Percentiles rank a stretch among this genome's conserved stretches.
These are phyloP conservation scores for Griposia aprilina DNA, from an alignment of 2,888 invertebrate genomes.

Conservation along the genomic window DNA sequence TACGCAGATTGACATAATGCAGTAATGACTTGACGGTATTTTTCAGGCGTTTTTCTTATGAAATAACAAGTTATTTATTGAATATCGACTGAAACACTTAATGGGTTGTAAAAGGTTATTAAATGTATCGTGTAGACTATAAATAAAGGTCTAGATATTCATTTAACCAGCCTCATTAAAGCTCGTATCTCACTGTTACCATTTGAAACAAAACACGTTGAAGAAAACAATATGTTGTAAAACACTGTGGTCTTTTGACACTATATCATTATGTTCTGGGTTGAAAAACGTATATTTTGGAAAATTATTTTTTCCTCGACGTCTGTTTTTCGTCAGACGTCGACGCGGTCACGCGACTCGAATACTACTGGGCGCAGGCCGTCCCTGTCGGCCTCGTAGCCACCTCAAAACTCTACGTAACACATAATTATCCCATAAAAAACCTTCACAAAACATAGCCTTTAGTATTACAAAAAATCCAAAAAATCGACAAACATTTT, in stretches of 20 bases:
- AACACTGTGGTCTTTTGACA: slow-evolving; percentile 73
- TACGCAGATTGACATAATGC: slow-evolving; percentile 83
- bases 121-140: slow-evolving; percentile 75
- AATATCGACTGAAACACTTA: slow-evolving; percentile 50
- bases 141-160: slow-evolving; percentile 76
- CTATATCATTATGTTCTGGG: slow-evolving; percentile 80
- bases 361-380: slow-evolving; percentile 85
- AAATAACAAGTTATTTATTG: slow-evolving; percentile 5
- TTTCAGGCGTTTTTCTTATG: slow-evolving; percentile 25
- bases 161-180: slow-evolving; percentile 79
- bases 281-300: slow-evolving; percentile 77
- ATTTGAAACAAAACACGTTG: slow-evolving; percentile 66
- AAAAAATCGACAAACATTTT: slow-evolving; percentile 8
- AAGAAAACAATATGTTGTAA: slow-evolving; percentile 70
- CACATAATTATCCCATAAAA: slow-evolving; percentile 56
- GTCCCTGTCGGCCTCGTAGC: slow-evolving; percentile 74
- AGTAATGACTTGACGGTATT: slow-evolving; percentile 75
- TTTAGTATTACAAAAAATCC: slow-evolving; percentile 9
- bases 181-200: slow-evolving; percentile 69
- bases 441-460: slow-evolving; percentile 12
- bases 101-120: slow-evolving; percentile 68
- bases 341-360: slow-evolving; percentile 81
- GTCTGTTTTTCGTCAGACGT: slow-evolving; percentile 79
- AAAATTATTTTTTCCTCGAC: slow-evolving; percentile 72
- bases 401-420: slow-evolving; percentile 75